Percentiles rank a stretch among this genome's conserved stretches.
Evolutionary conservation across 2,888 invertebrate genomes (phyloP).

Genomic region (Eurytoma adleriae): DNA sequence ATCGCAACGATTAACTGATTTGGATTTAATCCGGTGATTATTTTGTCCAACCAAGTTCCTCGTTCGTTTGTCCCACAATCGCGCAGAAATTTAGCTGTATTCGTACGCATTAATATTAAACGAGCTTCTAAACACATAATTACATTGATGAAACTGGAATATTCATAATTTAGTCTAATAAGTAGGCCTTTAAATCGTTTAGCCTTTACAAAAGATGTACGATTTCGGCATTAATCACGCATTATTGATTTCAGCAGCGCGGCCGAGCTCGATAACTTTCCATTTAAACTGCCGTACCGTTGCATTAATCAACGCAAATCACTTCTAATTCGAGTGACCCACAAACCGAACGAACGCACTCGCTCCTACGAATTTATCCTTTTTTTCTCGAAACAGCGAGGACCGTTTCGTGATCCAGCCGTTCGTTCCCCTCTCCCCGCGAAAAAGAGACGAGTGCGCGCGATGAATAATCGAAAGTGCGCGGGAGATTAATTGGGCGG

Average conservation of each 20-base stretch:
- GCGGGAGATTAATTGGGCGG: conserved; percentile 37
- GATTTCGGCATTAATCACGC: neutral
- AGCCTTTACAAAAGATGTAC: neutral
- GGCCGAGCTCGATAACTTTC: neutral
- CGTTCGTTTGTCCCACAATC: neutral
- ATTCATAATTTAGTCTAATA: conserved; percentile 20
- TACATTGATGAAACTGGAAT: conserved; percentile 11
- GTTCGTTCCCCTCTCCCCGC: neutral
- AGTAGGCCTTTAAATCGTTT: neutral
- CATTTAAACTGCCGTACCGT: neutral
- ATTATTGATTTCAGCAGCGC: neutral
- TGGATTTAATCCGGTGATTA: no score
- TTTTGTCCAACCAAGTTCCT: no score
- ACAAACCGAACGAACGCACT: no score
- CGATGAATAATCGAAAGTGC: conserved; percentile 39
- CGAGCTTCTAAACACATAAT: neutral
- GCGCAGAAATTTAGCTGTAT: conserved; percentile 1
- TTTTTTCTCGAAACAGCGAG: no score
- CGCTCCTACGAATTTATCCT: neutral
- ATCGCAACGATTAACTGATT: no score
- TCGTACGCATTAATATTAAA: neutral
- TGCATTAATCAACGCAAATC: neutral
- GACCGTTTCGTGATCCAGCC: neutral
- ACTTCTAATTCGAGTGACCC: no score
- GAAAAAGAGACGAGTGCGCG: conserved; percentile 23